Base-by-base conservation (phyloP, 2,113 vertebrate genomes). In the Sylvilagus bachmani region DNA sequence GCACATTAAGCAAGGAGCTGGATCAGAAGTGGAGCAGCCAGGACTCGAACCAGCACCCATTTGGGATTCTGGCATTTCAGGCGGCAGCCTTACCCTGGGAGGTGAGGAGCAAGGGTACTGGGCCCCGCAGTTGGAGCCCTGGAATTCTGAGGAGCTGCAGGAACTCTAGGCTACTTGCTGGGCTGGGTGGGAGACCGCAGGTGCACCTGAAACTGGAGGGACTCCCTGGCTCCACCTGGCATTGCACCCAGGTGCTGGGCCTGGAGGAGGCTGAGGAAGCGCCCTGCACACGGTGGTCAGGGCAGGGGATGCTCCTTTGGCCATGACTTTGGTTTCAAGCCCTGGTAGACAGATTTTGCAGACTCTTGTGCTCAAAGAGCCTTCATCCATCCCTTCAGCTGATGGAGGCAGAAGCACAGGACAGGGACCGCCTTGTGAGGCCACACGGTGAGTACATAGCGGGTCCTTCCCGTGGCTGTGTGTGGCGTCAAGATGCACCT, bases 331-430 rank as follows among this genome's bases (percentile, higher is more conserved):
- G 66, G 16, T 85, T 89, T 49, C 31, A 78, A 71, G 33, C 71
- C 83, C 51, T 71, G 25, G 25, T 31, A 86, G n/a, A 75, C 67
- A 22, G 44, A 25, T 64, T 55, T 69, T 79, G 22, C 82, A 81
- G 79, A 84, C 22, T 92, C 74, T 94, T 75, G n/a, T 75, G 33
- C 69, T 70, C 7, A 85, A 73, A 83, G 64, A 67, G 66, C 2
- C 61, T 70, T 69, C 27, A 51, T 36, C 92, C 38, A 21, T 13
- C 51, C 0, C 27, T 8, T 67, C 36, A 33, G 14, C 19, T 75
- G 69, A 77, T 62, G 70, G 64, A 27, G 70, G 55, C 83, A 67
- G 69, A 89, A 78, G 36, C 66, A 31, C 12, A 1, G 1, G 10
- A 77, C 24, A 25, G 31, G 58, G 94, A 27, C 2, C 0, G 61